phyloP scores from a whole-genome alignment of 2,113 vertebrate genomes.

The Poeciliopsis prolifica region DNA sequence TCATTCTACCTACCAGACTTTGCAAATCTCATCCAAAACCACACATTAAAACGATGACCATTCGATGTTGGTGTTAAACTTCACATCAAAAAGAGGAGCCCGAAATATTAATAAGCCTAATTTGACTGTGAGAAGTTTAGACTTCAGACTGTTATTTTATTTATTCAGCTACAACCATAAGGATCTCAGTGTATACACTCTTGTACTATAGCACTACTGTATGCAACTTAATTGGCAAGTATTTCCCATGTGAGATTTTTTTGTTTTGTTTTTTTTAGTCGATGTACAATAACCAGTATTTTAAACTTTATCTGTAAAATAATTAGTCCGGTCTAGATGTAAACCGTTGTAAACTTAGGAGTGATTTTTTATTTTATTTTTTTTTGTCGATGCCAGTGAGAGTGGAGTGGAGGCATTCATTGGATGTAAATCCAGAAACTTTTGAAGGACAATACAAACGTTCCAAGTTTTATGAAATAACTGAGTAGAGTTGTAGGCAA shows the following conservation, averaged over 20 bases:
- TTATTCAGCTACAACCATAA: conserved; percentile 36
- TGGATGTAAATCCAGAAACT: conserved; percentile 30
- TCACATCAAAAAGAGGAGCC: background rate
- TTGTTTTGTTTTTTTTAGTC: conserved; percentile 38
- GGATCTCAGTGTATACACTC: conserved; percentile 24
- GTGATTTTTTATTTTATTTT: conserved; percentile 1
- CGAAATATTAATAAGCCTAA: conserved; percentile 21
- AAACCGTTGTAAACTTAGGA: conserved; percentile 51
- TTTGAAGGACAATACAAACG: background rate
- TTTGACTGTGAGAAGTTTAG: conserved; percentile 53
- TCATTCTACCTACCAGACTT: background rate
- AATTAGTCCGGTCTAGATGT: conserved; percentile 41
- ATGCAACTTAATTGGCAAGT: conserved; percentile 54
- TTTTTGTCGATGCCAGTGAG: conserved; percentile 33
- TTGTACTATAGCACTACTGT: conserved; percentile 41
- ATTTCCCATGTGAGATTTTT: conserved; percentile 54
- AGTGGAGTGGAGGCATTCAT: conserved; percentile 22
- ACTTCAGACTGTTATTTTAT: conserved; percentile 67
- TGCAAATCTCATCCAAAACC: background rate
- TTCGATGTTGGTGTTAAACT: background rate
- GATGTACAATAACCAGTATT: conserved; percentile 55
- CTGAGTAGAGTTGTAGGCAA: background rate
- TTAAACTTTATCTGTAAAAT: conserved; percentile 56
- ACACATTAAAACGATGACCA: background rate
- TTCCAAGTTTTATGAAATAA: conserved; percentile 3